A percentile compares a stretch with the other conserved stretches of the same genome.
phyloP scores from a whole-genome alignment of 2,888 invertebrate genomes.

The Chymomyza fuscimana region DNA sequence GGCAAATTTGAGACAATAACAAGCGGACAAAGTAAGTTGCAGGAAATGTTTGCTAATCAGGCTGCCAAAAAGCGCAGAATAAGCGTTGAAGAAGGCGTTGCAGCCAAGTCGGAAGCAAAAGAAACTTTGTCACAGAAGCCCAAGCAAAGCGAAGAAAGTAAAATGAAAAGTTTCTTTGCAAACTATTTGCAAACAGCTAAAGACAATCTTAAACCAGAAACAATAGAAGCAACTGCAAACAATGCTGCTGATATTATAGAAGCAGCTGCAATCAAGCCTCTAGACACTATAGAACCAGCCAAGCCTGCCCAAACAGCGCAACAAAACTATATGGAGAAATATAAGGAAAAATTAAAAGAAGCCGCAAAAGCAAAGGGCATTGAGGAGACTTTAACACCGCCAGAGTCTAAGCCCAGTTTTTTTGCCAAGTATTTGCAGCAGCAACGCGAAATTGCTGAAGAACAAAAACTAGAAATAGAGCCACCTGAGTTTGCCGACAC shows the following conservation, averaged over 20 bases:
- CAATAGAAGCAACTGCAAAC: background rate
- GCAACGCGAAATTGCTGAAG: constrained; percentile 30
- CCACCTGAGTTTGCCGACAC: constrained; percentile 31
- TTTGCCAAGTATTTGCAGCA: constrained; percentile 61
- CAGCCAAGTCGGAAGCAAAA: constrained; percentile 17
- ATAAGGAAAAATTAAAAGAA: constrained; percentile 44
- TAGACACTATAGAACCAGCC: background rate
- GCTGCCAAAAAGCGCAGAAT: constrained; percentile 63
- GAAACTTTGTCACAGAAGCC: constrained; percentile 29
- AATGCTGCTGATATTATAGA: background rate
- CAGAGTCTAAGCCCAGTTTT: constrained; percentile 56
- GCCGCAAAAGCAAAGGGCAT: constrained; percentile 10
- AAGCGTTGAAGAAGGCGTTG: constrained; percentile 42
- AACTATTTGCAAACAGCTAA: constrained; percentile 55
- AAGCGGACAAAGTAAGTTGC: constrained; percentile 81
- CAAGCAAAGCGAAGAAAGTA: constrained; percentile 45
- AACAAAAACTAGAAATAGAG: background rate
- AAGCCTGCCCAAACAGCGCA: constrained; percentile 2
- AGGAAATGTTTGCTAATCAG: constrained; percentile 82
- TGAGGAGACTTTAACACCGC: constrained; percentile 35
- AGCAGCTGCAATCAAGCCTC: background rate
- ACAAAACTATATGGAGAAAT: constrained; percentile 43
- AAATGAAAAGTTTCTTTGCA: constrained; percentile 59
- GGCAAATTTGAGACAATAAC: constrained; percentile 87
- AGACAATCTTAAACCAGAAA: background rate